These are phyloP conservation scores for Pseudomyrmex dendroicus DNA, from an alignment of 1,140 invertebrate genomes.

Conservation along the genomic window DNA sequence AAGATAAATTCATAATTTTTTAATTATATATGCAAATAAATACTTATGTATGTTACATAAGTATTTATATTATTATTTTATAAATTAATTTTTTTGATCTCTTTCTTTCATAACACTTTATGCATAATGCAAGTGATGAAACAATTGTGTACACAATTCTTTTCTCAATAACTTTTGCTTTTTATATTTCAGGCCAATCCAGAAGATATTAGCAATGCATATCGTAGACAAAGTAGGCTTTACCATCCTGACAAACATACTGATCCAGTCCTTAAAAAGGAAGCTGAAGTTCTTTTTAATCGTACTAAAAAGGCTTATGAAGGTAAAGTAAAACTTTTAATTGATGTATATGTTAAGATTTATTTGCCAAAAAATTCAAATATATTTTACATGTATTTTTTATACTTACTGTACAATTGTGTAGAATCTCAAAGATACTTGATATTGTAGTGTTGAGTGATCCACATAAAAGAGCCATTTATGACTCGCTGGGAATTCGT, in stretches of 20 bases:
- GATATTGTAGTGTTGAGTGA: slow-evolving; percentile 89
- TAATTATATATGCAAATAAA: neutral
- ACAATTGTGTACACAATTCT: neutral
- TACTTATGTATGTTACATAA: neutral
- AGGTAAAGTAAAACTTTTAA: slow-evolving; percentile 85
- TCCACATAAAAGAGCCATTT: slow-evolving; percentile 92
- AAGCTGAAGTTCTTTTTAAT: slow-evolving; percentile 96
- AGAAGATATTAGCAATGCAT: slow-evolving; percentile 97
- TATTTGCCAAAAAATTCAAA: neutral
- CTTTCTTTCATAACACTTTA: slow-evolving; percentile 12
- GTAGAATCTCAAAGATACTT: neutral
- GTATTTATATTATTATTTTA: neutral
- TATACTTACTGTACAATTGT: neutral
- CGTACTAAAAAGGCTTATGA: slow-evolving; percentile 97
- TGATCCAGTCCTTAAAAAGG: slow-evolving; percentile 91
- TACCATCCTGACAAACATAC: slow-evolving; percentile 98
- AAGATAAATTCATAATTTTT: too few relatives aligned
- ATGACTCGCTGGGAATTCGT: slow-evolving; percentile 91
- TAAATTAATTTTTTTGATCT: neutral
- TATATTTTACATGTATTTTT: neutral
- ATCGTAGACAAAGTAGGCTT: slow-evolving; percentile 93
- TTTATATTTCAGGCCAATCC: slow-evolving; percentile 89
- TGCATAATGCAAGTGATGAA: neutral
- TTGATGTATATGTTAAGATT: slow-evolving; percentile 35
- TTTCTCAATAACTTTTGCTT: neutral